Base-by-base conservation (phyloP, 2,888 invertebrate genomes). In the Lasioglossum zephyrum region DNA sequence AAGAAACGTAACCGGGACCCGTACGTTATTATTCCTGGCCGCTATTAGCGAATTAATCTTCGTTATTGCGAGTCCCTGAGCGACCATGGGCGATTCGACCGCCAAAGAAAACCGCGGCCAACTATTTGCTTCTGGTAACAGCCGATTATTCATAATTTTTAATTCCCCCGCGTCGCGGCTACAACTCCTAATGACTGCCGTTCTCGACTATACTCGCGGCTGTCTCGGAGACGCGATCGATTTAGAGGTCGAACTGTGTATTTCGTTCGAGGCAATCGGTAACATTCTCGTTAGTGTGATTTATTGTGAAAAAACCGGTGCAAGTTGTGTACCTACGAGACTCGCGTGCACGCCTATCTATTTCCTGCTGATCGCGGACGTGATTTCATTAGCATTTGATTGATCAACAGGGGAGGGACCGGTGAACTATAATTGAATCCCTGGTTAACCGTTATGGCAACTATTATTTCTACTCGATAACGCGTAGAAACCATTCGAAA, bases 371-470 rank as follows among this genome's bases (percentile, higher is more conserved):
- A 82, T 90, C 82, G 81, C 81, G 80, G 85, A 87, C 88, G 90
- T 92, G 91, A 91, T 92, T 90, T 93, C 92, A 93, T 94, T 93
- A 93, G 92, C 93, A 91, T 93, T 93, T 90, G 86, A 87, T 82
- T 81, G 87, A 90, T 90, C 80, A 89, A 91, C 84, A 82, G 85
- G 79, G 81, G 84, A 69, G 81, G 86, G 90, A 88, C 91, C 91
- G 92, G 93, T 93, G 93, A 92, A 93, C 94, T 93, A 93, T 93
- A 92, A 92, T 89, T 85, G 89, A 87, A 82, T 85, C 78, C 78
- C 86, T 89, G 79, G 80, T 74, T 60, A 82, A 87, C 79, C 81
- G 76, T 84, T 77, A 81, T 73, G 70, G 41, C 77, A 57, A 47
- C 78, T 77, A 81, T 53, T 69, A 78, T 79, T 79, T 60, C 63